phyloP scores from a whole-genome alignment of 2,113 vertebrate species.

The Coregonus clupeaformis region DNA sequence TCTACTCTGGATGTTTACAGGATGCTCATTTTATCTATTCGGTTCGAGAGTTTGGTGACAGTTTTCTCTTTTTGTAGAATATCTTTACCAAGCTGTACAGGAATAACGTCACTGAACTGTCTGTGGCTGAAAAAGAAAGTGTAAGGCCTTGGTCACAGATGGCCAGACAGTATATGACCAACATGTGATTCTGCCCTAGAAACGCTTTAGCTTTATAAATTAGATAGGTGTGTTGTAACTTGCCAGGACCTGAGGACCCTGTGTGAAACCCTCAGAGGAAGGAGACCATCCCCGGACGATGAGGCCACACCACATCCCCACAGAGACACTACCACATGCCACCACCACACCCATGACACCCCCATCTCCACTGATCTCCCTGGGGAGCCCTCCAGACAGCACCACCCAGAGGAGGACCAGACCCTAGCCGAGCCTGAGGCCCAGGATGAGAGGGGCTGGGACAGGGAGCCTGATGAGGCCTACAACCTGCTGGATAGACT shows the following conservation, averaged over 20 bases:
- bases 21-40: constrained; percentile 6
- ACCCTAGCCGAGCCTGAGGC: background rate
- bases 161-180: background rate
- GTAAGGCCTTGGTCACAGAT: background rate
- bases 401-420: too few species aligned
- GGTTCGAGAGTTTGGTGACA: constrained; percentile 16
- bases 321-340: constrained; percentile 8
- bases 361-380: background rate
- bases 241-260: constrained; percentile 86
- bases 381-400: background rate
- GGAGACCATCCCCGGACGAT: constrained; percentile 33
- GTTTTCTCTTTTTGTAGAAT: constrained; percentile 11
- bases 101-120: background rate
- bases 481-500: constrained; percentile 93
- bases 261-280: constrained; percentile 86
- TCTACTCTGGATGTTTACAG: constrained; percentile 32
- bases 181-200: too few species aligned
- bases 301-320: constrained; percentile 30
- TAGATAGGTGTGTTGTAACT: too few species aligned
- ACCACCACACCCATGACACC: background rate
- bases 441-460: constrained; percentile 80
- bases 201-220: too few species aligned
- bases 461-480: constrained; percentile 83
- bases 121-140: background rate
- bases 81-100: background rate